phyloP scores from a whole-genome alignment of 2,888 invertebrate genomes.

The Hyposoter didymator region DNA sequence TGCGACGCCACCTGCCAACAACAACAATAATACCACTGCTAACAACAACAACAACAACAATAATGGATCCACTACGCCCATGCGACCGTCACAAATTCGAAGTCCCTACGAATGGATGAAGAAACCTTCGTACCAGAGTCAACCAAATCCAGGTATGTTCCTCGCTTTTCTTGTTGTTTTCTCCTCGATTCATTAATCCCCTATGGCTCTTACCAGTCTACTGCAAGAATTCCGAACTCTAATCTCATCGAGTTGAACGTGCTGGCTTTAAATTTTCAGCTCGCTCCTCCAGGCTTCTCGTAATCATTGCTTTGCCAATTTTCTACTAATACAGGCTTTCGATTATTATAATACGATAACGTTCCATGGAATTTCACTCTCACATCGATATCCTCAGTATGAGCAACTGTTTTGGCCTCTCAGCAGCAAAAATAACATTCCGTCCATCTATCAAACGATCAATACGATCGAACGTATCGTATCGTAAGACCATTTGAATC shows the following conservation, averaged over 20 bases:
- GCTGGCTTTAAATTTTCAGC: background rate
- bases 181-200: background rate
- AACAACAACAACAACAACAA: slow-evolving; percentile 80
- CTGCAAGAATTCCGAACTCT: background rate
- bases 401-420: background rate
- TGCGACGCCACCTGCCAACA: slow-evolving; percentile 79
- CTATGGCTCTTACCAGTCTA: background rate
- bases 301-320: slow-evolving; percentile 13
- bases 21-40: slow-evolving; percentile 78
- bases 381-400: background rate
- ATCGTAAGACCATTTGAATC: background rate
- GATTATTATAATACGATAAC: background rate
- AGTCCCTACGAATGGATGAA: slow-evolving; percentile 97
- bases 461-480: background rate
- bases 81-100: slow-evolving; percentile 89
- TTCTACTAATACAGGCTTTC: background rate
- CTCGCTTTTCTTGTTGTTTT: background rate
- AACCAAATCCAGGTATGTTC: slow-evolving; percentile 92
- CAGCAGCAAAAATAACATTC: background rate
- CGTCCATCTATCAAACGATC: background rate
- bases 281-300: background rate
- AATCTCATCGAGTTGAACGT: background rate
- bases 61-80: slow-evolving; percentile 82
- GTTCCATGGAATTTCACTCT: background rate
- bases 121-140: slow-evolving; percentile 93